phyloP scores from a whole-genome alignment of 2,797 vertebrate species.

The Tiaroga cobitis region DNA sequence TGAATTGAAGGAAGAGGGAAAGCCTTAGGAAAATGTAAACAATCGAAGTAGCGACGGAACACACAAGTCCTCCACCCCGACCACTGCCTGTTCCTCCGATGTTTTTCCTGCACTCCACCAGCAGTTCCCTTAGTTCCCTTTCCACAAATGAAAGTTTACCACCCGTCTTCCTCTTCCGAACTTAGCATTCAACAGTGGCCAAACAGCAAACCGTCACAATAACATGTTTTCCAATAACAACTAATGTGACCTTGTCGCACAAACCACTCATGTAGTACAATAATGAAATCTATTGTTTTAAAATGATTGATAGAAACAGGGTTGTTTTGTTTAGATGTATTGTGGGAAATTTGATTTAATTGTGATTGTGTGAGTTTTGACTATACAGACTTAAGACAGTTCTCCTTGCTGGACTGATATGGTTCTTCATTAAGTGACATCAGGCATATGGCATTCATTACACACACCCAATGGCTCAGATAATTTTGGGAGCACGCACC shows the following conservation, averaged over 20 bases:
- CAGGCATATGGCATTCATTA: conserved; percentile 8
- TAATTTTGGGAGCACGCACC: not conserved
- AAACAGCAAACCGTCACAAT: not conserved
- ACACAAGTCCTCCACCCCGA: conserved; percentile 20
- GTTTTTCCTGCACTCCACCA: conserved; percentile 24
- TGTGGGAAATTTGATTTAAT: conserved; percentile 11
- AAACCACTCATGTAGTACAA: not conserved
- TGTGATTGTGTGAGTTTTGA: not conserved
- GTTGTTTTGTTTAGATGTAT: not conserved
- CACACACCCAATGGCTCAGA: conserved; percentile 19
- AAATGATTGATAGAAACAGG: not conserved
- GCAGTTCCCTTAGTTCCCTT: not conserved
- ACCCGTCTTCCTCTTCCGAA: conserved; percentile 5
- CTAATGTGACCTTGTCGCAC: not conserved
- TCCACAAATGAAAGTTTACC: conserved; percentile 12
- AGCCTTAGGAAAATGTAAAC: conserved; percentile 38
- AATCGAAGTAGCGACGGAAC: conserved; percentile 34
- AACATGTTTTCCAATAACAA: not conserved
- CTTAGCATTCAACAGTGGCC: not conserved
- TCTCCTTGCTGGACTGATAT: not conserved
- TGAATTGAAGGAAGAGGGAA: conserved; percentile 53
- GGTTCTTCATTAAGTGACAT: conserved; percentile 18
- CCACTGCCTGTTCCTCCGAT: conserved; percentile 26
- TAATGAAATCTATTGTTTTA: conserved; percentile 15
- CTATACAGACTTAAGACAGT: not conserved